Base-by-base conservation (phyloP, 64 coral and sea anemone genomes). In the Dendrophyllia cribrosa region DNA sequence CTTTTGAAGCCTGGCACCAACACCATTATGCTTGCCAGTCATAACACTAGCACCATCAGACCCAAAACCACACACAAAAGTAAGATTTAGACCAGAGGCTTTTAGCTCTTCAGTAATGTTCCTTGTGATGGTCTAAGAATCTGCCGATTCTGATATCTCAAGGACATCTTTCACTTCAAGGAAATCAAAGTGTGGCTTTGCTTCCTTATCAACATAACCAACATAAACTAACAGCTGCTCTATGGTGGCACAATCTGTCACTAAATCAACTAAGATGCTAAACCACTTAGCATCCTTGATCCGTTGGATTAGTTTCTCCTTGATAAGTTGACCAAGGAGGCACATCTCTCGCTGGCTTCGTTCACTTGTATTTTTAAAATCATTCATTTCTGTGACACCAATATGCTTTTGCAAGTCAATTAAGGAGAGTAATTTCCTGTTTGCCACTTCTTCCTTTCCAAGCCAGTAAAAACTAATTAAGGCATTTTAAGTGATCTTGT, bases 401-500 rank as follows among this genome's bases (percentile, higher is more conserved):
- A 84, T 75, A 70, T 88, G 91, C 86, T 93, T 84, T 80, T 88
- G 53, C 7, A 93, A 60, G 59, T 87, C 76, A 21, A 88, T 43
- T 4, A 82, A 85, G 16, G 92, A 93, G 56, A 62, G 76, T 3
- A 93, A 43, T 26, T 93, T 82, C 60, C 69, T 88, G 44, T 93
- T 93, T 4, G 92, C 85, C 55, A 93, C 76, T 93, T 93, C 65
- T 82, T 93, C 76, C 79, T 62, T 88, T 20, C 83, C 85, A 60
- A 93, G 76, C 85, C 85, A 88, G n/a, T 93, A 93, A 14, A 85
- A 75, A 78, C 74, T 86, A 64, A 93, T 23, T 63, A 88, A 79
- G 0, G 85, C 75, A 69, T 93, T 93, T 76, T 93, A 93, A 34
- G 85, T 93, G 6, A 88, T 65, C 67, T 82, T 93, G 67, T 93